phyloP scores from a whole-genome alignment of 2,113 vertebrate species.

The Mirounga angustirostris region DNA sequence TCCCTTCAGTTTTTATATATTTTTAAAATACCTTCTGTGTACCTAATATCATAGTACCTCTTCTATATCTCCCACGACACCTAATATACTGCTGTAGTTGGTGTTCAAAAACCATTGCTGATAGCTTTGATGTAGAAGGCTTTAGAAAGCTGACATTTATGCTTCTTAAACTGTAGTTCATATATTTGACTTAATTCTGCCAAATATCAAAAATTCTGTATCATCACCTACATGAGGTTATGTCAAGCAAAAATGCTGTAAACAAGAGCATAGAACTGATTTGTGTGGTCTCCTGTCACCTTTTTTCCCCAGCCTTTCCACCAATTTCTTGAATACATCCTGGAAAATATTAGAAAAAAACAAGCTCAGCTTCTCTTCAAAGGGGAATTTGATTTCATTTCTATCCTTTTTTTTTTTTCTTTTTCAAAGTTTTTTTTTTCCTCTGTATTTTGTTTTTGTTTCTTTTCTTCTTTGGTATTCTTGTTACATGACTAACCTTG shows the following conservation, averaged over 20 bases:
- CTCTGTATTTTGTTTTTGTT: not conserved
- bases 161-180: conserved; percentile 42
- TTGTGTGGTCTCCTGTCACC: not conserved
- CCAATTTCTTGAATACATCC: not conserved
- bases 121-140: conserved; percentile 33
- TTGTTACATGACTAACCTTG: not conserved
- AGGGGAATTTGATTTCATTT: not conserved
- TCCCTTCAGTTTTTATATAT: not conserved
- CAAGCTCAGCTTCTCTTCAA: not conserved
- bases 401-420: not conserved
- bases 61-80: not conserved
- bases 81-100: not conserved
- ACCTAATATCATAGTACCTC: not conserved
- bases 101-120: not conserved
- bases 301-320: not conserved
- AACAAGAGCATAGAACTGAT: conserved; percentile 28
- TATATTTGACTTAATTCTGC: conserved; percentile 69
- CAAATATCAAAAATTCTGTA: conserved; percentile 53
- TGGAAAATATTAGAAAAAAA: not conserved
- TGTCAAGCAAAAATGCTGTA: conserved; percentile 27
- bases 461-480: not conserved
- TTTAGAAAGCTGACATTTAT: conserved; percentile 49
- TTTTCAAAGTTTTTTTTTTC: not conserved
- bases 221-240: conserved; percentile 31
- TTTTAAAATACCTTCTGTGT: not conserved